Evolutionary conservation across 2,113 vertebrate species (phyloP).

Genomic region (Anoplopoma fimbria): DNA sequence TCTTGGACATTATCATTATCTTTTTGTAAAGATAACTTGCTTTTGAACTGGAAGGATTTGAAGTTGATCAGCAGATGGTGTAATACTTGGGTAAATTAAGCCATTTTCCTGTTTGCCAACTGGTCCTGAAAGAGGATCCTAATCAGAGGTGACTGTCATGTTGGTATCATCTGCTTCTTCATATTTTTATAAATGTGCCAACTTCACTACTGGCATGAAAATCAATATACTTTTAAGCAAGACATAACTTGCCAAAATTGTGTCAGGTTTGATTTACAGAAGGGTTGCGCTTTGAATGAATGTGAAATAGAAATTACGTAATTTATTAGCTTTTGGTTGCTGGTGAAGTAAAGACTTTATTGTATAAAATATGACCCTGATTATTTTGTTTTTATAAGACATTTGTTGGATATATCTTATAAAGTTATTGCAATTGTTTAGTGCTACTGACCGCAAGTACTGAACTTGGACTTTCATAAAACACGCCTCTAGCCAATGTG

Average conservation of each 20-base stretch:
- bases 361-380: constrained; percentile 33
- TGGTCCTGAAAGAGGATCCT: constrained; percentile 30
- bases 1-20: constrained; percentile 6
- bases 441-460: too few species aligned
- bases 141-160: constrained; percentile 26
- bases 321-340: constrained; percentile 83
- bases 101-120: constrained; percentile 70
- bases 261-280: constrained; percentile 62
- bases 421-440: neutral
- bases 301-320: constrained; percentile 71
- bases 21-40: neutral
- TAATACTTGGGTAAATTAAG: constrained; percentile 48
- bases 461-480: neutral
- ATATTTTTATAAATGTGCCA: constrained; percentile 57
- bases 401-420: neutral
- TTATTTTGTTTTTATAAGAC: constrained; percentile 22
- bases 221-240: constrained; percentile 25
- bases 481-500: neutral
- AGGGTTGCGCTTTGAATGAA: constrained; percentile 75
- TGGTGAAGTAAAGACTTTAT: constrained; percentile 83
- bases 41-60: constrained; percentile 33
- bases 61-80: constrained; percentile 10
- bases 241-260: constrained; percentile 9
- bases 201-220: constrained; percentile 45
- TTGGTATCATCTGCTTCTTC: constrained; percentile 40